phyloP scores from a whole-genome alignment of 2,797 vertebrate genomes.

The Prionace glauca region DNA sequence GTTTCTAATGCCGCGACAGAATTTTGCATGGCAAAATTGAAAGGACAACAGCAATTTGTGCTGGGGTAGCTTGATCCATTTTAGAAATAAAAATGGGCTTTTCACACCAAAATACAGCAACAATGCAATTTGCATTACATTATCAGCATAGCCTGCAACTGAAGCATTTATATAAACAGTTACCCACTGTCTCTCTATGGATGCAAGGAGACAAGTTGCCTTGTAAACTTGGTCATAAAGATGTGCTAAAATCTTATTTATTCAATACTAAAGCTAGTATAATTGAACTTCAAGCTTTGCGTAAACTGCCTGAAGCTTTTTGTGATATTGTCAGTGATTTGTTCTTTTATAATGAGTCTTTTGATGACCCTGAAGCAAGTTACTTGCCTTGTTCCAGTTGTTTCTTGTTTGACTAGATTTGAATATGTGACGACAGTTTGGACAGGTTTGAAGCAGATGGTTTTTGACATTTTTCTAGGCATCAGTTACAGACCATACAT shows the following conservation, averaged over 20 bases:
- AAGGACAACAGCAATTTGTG: slow-evolving; percentile 27
- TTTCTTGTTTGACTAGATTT: slow-evolving; percentile 75
- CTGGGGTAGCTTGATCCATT: background rate
- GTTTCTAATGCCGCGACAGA: background rate
- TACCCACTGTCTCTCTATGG: too few species aligned
- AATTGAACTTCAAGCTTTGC: slow-evolving; percentile 58
- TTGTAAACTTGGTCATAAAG: slow-evolving; percentile 13
- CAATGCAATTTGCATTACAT: slow-evolving; percentile 24
- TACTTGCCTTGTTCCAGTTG: slow-evolving; percentile 70
- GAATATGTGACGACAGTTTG: slow-evolving; percentile 80
- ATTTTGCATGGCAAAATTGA: slow-evolving; percentile 19
- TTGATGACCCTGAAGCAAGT: slow-evolving; percentile 71
- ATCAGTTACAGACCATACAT: slow-evolving; percentile 81
- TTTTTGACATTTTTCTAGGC: slow-evolving; percentile 77
- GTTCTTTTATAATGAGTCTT: slow-evolving; percentile 63
- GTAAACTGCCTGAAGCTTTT: slow-evolving; percentile 58
- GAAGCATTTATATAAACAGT: background rate
- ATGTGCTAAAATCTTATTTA: slow-evolving; percentile 33
- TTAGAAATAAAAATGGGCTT: background rate
- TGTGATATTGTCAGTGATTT: slow-evolving; percentile 55
- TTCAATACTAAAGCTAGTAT: slow-evolving; percentile 25
- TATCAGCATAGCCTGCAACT: background rate
- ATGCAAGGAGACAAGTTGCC: background rate
- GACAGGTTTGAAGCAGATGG: slow-evolving; percentile 84
- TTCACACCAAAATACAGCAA: background rate